These are phyloP conservation scores for Phaonia tiefii DNA, from an alignment of 2,888 invertebrate species.

Conservation along the genomic window DNA sequence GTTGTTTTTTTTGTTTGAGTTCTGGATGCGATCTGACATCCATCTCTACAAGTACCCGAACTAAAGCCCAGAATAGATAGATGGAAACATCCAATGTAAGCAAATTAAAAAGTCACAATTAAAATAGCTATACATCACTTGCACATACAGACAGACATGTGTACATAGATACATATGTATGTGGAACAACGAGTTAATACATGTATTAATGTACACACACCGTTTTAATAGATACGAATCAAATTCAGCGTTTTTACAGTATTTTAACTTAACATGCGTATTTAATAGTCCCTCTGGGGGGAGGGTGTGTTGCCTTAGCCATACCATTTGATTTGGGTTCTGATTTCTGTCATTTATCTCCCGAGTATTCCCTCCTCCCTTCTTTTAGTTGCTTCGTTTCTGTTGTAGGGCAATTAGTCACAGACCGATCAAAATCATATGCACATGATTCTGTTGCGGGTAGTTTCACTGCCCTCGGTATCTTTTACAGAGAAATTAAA, in stretches of 20 bases:
- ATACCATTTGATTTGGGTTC: background rate
- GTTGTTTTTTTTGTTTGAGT: conserved; percentile 13
- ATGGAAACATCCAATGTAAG: conserved; percentile 17
- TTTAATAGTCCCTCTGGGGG: conserved; percentile 49
- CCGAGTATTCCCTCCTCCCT: background rate
- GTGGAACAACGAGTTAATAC: conserved; percentile 11
- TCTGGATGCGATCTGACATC: conserved; percentile 21
- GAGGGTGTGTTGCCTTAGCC: background rate
- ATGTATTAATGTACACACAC: conserved; percentile 21
- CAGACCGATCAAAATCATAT: background rate
- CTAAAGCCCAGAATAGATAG: background rate
- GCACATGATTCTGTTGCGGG: no score
- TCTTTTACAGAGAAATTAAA: no score
- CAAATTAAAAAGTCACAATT: conserved; percentile 32
- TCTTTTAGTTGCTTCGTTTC: no score
- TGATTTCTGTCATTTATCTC: background rate
- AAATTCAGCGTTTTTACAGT: conserved; percentile 76
- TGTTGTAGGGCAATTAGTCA: background rate
- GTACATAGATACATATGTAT: conserved; percentile 7
- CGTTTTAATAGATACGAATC: conserved; percentile 72
- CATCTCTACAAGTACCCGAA: conserved; percentile 7
- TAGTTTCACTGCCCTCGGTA: no score
- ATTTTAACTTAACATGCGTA: conserved; percentile 75
- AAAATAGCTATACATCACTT: conserved; percentile 1
- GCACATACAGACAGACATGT: conserved; percentile 24